Evolutionary conservation across 2,797 vertebrate species (phyloP).

Genomic region (Tauraco hartlaubi): DNA sequence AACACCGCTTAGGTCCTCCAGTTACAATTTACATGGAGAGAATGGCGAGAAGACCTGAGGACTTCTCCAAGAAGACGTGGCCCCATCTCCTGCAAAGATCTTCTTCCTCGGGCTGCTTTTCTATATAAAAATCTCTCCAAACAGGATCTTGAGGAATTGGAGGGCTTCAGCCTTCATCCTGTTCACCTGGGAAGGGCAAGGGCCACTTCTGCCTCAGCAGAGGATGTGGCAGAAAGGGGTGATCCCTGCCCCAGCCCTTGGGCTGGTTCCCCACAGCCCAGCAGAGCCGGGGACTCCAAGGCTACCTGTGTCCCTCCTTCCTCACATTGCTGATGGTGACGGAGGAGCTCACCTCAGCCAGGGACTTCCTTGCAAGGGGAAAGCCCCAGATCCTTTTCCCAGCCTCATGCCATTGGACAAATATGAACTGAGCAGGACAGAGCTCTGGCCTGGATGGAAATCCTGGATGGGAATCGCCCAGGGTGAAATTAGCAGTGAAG

Average conservation of each 20-base stretch:
- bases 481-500: background rate
- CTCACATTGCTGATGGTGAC: background rate
- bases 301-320: background rate
- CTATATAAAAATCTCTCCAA: background rate
- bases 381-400: background rate
- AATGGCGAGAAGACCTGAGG: background rate
- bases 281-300: background rate
- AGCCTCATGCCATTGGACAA: fast-evolving
- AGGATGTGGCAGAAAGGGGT: background rate
- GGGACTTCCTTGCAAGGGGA: background rate
- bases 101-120: background rate
- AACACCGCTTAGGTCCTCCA: background rate
- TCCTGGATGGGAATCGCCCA: background rate
- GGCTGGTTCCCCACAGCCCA: background rate
- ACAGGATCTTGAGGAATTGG: background rate
- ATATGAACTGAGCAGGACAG: background rate
- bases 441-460: background rate
- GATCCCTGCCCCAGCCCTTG: background rate
- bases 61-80: background rate
- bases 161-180: background rate
- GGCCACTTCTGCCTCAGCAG: background rate
- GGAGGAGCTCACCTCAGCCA: background rate
- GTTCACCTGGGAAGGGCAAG: background rate
- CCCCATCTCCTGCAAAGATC: background rate
- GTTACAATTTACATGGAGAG: background rate